These are phyloP conservation scores for Trichonephila inaurata DNA, from an alignment of 1,140 invertebrate species.

Conservation along the genomic window DNA sequence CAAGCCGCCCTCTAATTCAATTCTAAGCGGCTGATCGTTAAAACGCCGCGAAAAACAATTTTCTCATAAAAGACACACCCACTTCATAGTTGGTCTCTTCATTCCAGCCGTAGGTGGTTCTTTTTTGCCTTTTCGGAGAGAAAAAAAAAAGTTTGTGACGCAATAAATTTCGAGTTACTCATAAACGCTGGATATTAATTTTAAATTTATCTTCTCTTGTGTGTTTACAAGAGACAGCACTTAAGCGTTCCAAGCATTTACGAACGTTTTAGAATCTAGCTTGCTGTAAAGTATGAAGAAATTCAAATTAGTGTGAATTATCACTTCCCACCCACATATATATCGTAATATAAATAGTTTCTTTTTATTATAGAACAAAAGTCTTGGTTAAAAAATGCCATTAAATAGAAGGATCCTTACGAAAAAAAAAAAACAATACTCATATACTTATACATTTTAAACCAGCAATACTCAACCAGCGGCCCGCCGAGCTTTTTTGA, in stretches of 20 bases:
- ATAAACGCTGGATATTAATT: neutral
- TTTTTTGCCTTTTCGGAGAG: neutral
- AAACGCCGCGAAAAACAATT: conserved; percentile 24
- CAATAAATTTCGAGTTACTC: neutral
- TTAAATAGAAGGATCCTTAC: no score
- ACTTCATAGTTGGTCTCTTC: neutral
- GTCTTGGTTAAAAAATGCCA: no score
- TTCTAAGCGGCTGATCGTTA: conserved; percentile 34
- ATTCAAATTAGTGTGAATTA: no score
- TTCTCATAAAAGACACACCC: conserved; percentile 38
- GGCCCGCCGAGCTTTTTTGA: no score
- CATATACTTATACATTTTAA: no score
- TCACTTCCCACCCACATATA: no score
- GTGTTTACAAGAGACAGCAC: neutral
- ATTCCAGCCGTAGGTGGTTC: neutral
- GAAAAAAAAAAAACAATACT: no score
- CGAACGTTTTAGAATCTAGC: no score
- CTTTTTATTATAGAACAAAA: no score
- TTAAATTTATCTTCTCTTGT: neutral
- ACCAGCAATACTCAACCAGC: no score
- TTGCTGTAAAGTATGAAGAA: no score
- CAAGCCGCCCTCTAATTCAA: conserved; percentile 31
- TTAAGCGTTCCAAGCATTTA: neutral
- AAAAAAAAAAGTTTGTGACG: neutral
- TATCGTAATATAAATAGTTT: no score